These are phyloP conservation scores for Cirrhinus molitorella DNA, from an alignment of 2,797 vertebrate genomes.

Conservation along the genomic window DNA sequence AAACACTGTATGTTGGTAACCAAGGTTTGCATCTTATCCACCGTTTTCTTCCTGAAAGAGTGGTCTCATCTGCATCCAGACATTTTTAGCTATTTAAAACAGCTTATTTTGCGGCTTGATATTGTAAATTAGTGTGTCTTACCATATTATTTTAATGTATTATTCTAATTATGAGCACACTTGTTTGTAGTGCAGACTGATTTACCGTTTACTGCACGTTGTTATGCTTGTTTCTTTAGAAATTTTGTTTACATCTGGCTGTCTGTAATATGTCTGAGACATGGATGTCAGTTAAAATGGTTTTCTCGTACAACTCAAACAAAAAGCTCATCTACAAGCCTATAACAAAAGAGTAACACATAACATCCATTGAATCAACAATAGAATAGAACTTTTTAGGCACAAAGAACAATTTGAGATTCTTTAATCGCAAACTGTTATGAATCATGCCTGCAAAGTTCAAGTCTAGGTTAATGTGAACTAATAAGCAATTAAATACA, in stretches of 20 bases:
- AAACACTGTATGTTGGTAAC: too few relatives aligned
- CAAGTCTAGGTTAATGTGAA: not conserved
- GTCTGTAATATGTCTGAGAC: not conserved
- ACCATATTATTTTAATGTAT: too few relatives aligned
- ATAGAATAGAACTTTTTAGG: not conserved
- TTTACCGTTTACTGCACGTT: too few relatives aligned
- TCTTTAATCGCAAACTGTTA: not conserved
- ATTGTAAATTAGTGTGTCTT: too few relatives aligned
- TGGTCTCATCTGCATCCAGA: too few relatives aligned
- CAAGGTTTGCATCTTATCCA: too few relatives aligned
- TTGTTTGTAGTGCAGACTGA: too few relatives aligned
- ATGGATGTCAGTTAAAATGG: not conserved
- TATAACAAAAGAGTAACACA: not conserved
- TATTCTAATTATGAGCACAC: too few relatives aligned
- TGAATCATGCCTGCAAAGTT: not conserved
- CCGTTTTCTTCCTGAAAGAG: too few relatives aligned
- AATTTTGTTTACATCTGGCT: not conserved
- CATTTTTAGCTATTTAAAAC: too few relatives aligned
- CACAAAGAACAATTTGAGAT: not conserved
- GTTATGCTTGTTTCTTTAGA: too few relatives aligned
- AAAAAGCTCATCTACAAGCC: not conserved
- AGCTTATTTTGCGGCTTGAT: too few relatives aligned
- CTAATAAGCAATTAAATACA: conserved; percentile 11
- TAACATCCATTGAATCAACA: not conserved
- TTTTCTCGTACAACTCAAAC: not conserved